These are phyloP conservation scores for Babyrousa celebensis DNA, from an alignment of 2,797 vertebrate species.

Conservation along the genomic window DNA sequence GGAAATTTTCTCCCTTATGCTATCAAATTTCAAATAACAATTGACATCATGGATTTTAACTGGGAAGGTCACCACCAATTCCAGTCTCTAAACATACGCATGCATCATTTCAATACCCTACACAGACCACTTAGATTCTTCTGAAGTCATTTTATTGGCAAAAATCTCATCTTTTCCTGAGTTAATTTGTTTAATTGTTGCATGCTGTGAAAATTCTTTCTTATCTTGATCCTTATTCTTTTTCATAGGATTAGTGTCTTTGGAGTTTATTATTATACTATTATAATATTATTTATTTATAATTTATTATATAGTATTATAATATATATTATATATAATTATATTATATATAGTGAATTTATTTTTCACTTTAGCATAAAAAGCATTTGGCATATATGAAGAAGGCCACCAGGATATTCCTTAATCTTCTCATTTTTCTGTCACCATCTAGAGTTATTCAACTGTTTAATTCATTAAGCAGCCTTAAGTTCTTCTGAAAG, in stretches of 20 bases:
- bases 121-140: neutral
- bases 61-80: neutral
- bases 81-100: neutral
- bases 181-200: neutral
- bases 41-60: neutral
- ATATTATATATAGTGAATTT: neutral
- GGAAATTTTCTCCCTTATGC: neutral
- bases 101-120: neutral
- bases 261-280: neutral
- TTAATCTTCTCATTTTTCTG: neutral
- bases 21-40: neutral
- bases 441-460: neutral
- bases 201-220: neutral
- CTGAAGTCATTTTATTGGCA: neutral
- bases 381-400: neutral
- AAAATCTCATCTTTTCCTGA: neutral
- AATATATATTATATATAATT: no score
- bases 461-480: neutral
- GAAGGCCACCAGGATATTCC: neutral
- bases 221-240: neutral
- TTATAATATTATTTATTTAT: no score
- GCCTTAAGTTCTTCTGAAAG: constrained; percentile 5
- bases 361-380: neutral
- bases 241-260: neutral
- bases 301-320: no score